Percentiles rank a stretch among this genome's conserved stretches.
Conservation (phyloP, 1,140 invertebrate genomes). For the Nomia melanderi region DNA sequence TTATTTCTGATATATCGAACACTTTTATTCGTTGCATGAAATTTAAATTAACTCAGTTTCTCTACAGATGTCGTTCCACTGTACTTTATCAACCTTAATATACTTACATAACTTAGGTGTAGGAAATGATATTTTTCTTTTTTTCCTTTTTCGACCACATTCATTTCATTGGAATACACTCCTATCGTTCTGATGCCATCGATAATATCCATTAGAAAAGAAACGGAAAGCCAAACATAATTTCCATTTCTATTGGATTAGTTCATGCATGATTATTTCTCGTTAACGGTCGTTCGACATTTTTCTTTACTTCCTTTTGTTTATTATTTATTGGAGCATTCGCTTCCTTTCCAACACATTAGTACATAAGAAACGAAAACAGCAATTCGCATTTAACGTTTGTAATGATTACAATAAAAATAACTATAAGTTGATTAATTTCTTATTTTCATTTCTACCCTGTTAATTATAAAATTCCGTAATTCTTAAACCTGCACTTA, state of each 20-base stretch:
- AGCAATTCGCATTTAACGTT: slow-evolving; percentile 46
- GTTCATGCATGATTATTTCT: not conserved
- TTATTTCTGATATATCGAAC: not conserved
- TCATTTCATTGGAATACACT: slow-evolving; percentile 1
- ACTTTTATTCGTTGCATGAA: not conserved
- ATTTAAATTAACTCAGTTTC: slow-evolving; percentile 21
- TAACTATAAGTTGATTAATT: slow-evolving; percentile 36
- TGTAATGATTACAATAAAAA: slow-evolving; percentile 49
- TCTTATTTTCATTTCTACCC: slow-evolving; percentile 10
- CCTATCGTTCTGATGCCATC: not conserved
- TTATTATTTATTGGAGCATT: slow-evolving; percentile 46
- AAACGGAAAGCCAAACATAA: not conserved
- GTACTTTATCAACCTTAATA: slow-evolving; percentile 1
- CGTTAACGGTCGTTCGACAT: not conserved
- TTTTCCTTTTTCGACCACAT: not conserved
- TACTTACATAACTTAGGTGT: not conserved
- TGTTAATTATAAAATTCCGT: not conserved
- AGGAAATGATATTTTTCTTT: not conserved
- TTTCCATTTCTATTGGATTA: not conserved
- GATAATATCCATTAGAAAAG: not conserved
- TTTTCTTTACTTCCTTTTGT: not conserved
- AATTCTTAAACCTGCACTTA: not conserved
- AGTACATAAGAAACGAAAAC: slow-evolving; percentile 36
- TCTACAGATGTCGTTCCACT: slow-evolving; percentile 10
- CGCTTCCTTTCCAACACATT: slow-evolving; percentile 31